Evolutionary conservation across 2,113 vertebrate species (phyloP).

Genomic region (Perognathus longimembris): DNA sequence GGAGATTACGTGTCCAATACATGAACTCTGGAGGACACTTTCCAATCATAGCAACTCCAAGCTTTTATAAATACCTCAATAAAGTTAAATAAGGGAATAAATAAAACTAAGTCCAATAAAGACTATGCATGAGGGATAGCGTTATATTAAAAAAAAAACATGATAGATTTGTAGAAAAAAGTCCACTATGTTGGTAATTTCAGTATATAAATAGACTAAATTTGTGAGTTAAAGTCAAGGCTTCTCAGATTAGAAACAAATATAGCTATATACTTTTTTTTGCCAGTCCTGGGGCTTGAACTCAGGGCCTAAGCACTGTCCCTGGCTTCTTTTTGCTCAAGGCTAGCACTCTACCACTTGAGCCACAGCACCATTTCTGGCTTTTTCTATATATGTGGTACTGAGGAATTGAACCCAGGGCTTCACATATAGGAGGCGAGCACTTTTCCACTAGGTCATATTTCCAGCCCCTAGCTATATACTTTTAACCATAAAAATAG

Average conservation of each 20-base stretch:
- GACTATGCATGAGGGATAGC: not conserved
- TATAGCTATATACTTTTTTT: no score
- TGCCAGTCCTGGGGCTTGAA: no score
- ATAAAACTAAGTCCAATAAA: conserved; percentile 8
- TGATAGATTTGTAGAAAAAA: conserved; percentile 10
- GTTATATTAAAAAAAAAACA: conserved; percentile 28
- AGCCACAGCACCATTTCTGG: no score
- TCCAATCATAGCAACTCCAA: not conserved
- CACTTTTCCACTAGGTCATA: no score
- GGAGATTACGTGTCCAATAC: not conserved
- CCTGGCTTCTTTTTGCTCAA: no score
- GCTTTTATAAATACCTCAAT: not conserved
- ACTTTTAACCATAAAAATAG: not conserved
- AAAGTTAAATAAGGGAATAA: conserved; percentile 33
- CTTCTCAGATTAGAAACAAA: conserved; percentile 32
- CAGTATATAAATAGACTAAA: conserved; percentile 18
- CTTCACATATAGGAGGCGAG: no score
- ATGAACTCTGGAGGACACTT: not conserved
- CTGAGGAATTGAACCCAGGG: no score
- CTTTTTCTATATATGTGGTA: no score
- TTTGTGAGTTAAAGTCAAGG: conserved; percentile 49
- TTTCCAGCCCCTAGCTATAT: no score
- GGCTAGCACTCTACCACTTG: no score
- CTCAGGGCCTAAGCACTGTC: no score
- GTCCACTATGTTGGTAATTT: conserved; percentile 33